Conservation (phyloP, 2,888 invertebrate species). For the Lithosia quadra region DNA sequence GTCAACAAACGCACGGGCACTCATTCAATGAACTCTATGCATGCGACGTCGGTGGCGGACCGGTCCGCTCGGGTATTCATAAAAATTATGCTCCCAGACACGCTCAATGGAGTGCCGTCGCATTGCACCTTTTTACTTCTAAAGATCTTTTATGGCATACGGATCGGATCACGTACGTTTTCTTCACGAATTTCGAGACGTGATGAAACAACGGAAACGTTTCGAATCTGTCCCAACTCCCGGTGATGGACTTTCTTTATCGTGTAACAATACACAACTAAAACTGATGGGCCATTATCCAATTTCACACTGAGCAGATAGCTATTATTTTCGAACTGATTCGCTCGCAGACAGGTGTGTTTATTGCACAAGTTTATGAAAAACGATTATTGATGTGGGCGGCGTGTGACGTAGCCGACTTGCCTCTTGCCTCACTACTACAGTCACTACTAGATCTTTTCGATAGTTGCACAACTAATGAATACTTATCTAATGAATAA, state of each 20-base stretch:
- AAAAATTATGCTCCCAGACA: constrained; percentile 80
- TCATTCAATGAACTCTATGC: constrained; percentile 85
- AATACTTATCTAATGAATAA: constrained; percentile 46
- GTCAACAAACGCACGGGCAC: constrained; percentile 85
- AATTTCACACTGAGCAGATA: constrained; percentile 64
- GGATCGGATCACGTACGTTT: constrained; percentile 69
- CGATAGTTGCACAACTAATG: constrained; percentile 49
- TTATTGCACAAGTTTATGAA: constrained; percentile 76
- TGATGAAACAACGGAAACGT: constrained; percentile 64
- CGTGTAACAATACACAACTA: constrained; percentile 61
- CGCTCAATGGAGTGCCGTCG: constrained; percentile 75
- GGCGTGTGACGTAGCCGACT: constrained; percentile 55
- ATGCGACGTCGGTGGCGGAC: constrained; percentile 77
- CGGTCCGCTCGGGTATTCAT: constrained; percentile 82
- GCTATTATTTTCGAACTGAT: constrained; percentile 58
- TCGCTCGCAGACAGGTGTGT: constrained; percentile 62
- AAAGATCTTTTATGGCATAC: constrained; percentile 63
- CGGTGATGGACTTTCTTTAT: constrained; percentile 61
- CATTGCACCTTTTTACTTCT: constrained; percentile 56
- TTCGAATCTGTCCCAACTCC: constrained; percentile 45
- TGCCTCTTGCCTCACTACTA: constrained; percentile 32
- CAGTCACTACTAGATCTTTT: constrained; percentile 31
- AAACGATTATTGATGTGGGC: constrained; percentile 62
- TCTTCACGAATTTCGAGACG: constrained; percentile 65
- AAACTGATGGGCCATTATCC: constrained; percentile 61